phyloP scores from a whole-genome alignment of 2,113 vertebrate species.

The Periophthalmodon schlosseri region DNA sequence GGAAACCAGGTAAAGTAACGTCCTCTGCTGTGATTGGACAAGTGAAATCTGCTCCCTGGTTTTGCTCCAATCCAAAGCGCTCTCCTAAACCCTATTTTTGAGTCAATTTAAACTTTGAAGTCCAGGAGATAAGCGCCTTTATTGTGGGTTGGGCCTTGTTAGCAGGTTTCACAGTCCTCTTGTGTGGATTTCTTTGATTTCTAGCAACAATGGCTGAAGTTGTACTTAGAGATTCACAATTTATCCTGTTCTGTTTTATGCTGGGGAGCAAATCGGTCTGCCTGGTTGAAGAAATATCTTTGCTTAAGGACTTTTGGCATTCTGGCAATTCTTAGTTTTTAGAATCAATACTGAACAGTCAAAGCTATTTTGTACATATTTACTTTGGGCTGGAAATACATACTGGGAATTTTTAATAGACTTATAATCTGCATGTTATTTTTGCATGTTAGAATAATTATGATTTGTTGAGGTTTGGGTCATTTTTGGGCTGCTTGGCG shows the following conservation, averaged over 20 bases:
- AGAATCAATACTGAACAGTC: not conserved
- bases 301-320: slow-evolving; percentile 6
- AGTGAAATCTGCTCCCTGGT: slow-evolving; percentile 65
- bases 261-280: slow-evolving; percentile 45
- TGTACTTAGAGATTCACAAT: not conserved
- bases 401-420: not conserved
- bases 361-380: not conserved
- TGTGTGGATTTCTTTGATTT: slow-evolving; percentile 57
- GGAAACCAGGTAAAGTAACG: slow-evolving; percentile 99
- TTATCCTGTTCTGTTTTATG: slow-evolving; percentile 25
- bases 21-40: slow-evolving; percentile 45
- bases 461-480: slow-evolving; percentile 18
- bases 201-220: slow-evolving; percentile 50
- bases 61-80: slow-evolving; percentile 29
- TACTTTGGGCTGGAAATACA: not conserved
- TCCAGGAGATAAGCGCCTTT: slow-evolving; percentile 23
- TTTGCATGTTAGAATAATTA: slow-evolving; percentile 65
- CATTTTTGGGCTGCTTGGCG: slow-evolving; percentile 20
- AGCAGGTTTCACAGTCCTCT: slow-evolving; percentile 62
- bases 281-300: slow-evolving; percentile 28
- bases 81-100: not conserved
- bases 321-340: not conserved
- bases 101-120: too few relatives aligned
- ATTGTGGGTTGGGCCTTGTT: slow-evolving; percentile 40
- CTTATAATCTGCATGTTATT: slow-evolving; percentile 18